A percentile compares a stretch with the other conserved stretches of the same genome.
phyloP scores from a whole-genome alignment of 2,797 vertebrate species.

The Pseudomugil gertrudae region DNA sequence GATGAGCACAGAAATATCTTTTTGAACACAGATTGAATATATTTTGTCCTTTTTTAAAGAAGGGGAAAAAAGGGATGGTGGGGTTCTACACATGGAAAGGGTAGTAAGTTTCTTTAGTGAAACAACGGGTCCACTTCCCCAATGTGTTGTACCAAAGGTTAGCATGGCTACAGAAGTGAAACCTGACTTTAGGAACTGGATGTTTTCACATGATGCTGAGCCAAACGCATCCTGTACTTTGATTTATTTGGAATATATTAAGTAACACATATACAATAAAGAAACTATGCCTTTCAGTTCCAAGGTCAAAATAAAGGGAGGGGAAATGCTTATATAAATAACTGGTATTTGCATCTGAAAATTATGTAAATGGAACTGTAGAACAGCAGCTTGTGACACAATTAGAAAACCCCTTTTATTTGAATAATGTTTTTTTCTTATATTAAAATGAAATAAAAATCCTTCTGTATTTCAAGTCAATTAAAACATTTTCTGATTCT shows the following conservation, averaged over 20 bases:
- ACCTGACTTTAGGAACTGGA: slow-evolving; percentile 67
- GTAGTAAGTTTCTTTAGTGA: slow-evolving; percentile 46
- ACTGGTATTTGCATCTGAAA: no score
- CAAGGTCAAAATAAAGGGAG: background rate
- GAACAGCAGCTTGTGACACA: no score
- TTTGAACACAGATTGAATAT: slow-evolving; percentile 18
- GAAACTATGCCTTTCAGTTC: background rate
- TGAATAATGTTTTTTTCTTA: no score
- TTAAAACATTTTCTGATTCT: no score
- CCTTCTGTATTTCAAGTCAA: no score
- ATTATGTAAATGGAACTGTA: no score
- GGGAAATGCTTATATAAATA: no score
- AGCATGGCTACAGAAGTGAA: slow-evolving; percentile 70
- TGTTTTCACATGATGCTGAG: slow-evolving; percentile 24
- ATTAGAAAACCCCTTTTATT: no score
- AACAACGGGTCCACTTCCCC: slow-evolving; percentile 61
- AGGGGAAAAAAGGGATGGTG: background rate
- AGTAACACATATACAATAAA: background rate
- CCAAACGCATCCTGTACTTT: background rate
- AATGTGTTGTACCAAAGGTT: slow-evolving; percentile 33
- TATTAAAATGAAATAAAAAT: no score
- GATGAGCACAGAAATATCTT: slow-evolving; percentile 7
- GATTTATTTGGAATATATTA: slow-evolving; percentile 8
- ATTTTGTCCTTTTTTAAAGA: no score
- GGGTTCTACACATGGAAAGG: slow-evolving; percentile 23